A percentile compares a stretch with the other conserved stretches of the same genome.
Conservation (phyloP, 1,140 invertebrate species). For the Lordiphosa collinella region DNA sequence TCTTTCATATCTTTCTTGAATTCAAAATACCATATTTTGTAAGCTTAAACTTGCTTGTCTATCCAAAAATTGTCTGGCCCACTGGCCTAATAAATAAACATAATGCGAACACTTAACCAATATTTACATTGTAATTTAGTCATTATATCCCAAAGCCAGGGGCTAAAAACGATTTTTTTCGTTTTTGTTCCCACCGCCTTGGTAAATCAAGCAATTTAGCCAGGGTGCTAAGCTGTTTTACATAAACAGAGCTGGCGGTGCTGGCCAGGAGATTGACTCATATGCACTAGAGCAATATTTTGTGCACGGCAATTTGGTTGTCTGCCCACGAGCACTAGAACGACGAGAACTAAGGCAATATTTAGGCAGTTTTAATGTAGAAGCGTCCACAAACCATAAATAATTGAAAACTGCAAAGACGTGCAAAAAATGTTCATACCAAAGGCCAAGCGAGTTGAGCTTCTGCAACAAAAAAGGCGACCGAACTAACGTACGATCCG, state of each 20-base stretch:
- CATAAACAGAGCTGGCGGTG: constrained; percentile 23
- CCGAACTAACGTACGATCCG: neutral
- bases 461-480: constrained; percentile 8
- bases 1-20: too few species aligned
- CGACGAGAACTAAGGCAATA: constrained; percentile 36
- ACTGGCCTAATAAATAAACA: constrained; percentile 41
- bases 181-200: constrained; percentile 12
- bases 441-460: constrained; percentile 26
- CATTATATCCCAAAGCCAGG: constrained; percentile 24
- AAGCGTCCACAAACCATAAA: constrained; percentile 68
- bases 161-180: neutral
- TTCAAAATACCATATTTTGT: too few species aligned
- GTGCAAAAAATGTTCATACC: constrained; percentile 53
- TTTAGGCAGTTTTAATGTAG: constrained; percentile 66
- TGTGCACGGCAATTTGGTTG: constrained; percentile 45
- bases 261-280: constrained; percentile 42
- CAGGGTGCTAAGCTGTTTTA: constrained; percentile 51
- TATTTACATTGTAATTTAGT: constrained; percentile 61
- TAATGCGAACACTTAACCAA: constrained; percentile 36
- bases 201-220: constrained; percentile 53
- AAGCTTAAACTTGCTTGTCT: neutral
- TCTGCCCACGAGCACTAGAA: constrained; percentile 19
- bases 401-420: constrained; percentile 69
- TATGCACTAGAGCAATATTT: constrained; percentile 55
- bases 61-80: neutral